These are phyloP conservation scores for Drosophila melanosoma DNA, from an alignment of 2,888 invertebrate genomes.

Conservation along the genomic window DNA sequence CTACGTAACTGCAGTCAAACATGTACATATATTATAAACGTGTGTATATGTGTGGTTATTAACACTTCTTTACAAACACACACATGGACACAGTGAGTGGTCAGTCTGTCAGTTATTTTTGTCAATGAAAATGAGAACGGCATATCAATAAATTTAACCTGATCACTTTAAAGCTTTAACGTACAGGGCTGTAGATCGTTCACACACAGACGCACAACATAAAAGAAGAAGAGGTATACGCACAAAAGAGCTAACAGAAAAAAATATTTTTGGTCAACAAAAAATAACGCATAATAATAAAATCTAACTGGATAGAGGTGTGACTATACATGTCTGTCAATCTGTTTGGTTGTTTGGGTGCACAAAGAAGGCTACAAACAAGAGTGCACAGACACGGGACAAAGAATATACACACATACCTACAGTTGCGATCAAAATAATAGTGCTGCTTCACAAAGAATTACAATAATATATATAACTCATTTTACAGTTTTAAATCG, in stretches of 20 bases:
- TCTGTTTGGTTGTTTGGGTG: conserved; percentile 6
- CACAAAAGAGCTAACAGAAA: conserved; percentile 24
- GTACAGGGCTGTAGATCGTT: conserved; percentile 14
- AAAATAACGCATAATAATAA: conserved; percentile 39
- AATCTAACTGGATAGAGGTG: conserved; percentile 48
- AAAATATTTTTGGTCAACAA: conserved; percentile 29
- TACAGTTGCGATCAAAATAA: background rate
- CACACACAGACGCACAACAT: conserved; percentile 28
- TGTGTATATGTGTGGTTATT: conserved; percentile 5
- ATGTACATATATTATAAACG: background rate
- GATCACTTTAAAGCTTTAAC: conserved; percentile 42
- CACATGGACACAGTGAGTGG: conserved; percentile 14
- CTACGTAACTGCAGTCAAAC: background rate
- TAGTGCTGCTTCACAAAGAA: background rate
- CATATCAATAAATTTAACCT: conserved; percentile 55
- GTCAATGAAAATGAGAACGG: conserved; percentile 57
- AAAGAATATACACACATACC: background rate
- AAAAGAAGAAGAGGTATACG: conserved; percentile 13
- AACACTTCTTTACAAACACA: background rate
- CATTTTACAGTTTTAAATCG: background rate
- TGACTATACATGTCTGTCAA: conserved; percentile 26
- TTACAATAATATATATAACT: background rate
- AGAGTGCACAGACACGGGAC: conserved; percentile 1
- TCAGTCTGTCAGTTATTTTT: conserved; percentile 32
- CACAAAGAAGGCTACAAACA: conserved; percentile 27